Base-by-base conservation (phyloP, 2,113 vertebrate genomes). In the Mastomys coucha region DNA sequence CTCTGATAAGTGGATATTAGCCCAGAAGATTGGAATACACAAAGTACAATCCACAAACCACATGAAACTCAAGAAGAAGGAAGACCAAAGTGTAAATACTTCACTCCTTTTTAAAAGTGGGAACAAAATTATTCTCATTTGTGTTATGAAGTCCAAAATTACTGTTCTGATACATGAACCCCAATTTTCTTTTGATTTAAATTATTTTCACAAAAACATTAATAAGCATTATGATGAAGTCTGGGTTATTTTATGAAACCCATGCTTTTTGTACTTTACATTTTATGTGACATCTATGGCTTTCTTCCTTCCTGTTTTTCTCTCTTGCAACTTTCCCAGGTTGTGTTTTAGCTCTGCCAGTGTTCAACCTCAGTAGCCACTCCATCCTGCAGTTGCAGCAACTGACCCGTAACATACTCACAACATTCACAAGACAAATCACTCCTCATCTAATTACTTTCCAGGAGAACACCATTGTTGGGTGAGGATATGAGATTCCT, bases 341-440 rank as follows among this genome's bases (percentile, higher is more conserved):
- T 75, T 96, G 81, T 88, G 69, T 82, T 97, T 93, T 49, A 75
- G 9, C 67, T 88, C 22, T 91, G 42, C 14, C 19, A 49, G 24
- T 22, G 65, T 51, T n/a, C 69, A 80, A 69, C 93, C 72, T 95
- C 10, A 85, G 45, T 70, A 76, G 28, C 76, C 88, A 95, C 77
- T 97, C 53, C n/a, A n/a, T 69, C 51, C 80, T 89, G 91, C 88
- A 96, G 70, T 65, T 91, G 49, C 63, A 96, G n/a, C 56, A 93
- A 80, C 16, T 97, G 95, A 98, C 78, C 98, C 88, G 56, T 94
- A 91, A 88, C 72, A 69, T 65, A 92, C 78, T 92, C 93, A 97
- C 85, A 97, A 93, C 88, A 58, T 84, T 96, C 96, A 92, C 77
- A 73, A 91, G 97, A 89, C 90, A 95, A 95, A 91, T 84, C 28